A percentile compares a stretch with the other conserved stretches of the same genome.
phyloP scores from a whole-genome alignment of 2,888 invertebrate species.

The Papilio gigon region DNA sequence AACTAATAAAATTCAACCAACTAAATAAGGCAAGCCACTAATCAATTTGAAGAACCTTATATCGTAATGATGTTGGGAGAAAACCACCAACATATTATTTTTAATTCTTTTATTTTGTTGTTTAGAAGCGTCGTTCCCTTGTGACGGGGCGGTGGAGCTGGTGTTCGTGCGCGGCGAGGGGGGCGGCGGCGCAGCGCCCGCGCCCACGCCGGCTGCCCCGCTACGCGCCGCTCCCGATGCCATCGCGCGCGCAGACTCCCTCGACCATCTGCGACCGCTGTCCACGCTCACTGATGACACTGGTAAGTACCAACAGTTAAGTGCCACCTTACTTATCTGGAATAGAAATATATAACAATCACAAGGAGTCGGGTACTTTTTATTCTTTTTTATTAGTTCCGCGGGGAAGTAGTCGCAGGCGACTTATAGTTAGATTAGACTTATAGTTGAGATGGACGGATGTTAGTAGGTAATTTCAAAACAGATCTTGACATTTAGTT shows the following conservation, averaged over 20 bases:
- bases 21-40: background rate
- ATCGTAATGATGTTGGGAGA: background rate
- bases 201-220: constrained; percentile 87
- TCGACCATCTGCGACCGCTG: constrained; percentile 82
- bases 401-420: no score
- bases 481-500: no score
- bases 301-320: constrained; percentile 55
- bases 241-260: constrained; percentile 89
- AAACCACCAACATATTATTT: background rate
- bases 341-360: no score
- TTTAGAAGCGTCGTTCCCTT: constrained; percentile 90
- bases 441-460: no score
- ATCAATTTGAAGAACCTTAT: no score
- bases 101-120: background rate
- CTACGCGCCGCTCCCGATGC: constrained; percentile 87
- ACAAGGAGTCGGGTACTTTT: no score
- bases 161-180: constrained; percentile 86
- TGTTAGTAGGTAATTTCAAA: no score
- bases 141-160: constrained; percentile 91
- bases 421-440: no score
- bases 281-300: constrained; percentile 75
- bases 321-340: no score
- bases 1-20: background rate
- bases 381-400: no score
- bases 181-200: constrained; percentile 83